Evolutionary conservation across 2,113 vertebrate genomes (phyloP).

Genomic region (Otis tarda): DNA sequence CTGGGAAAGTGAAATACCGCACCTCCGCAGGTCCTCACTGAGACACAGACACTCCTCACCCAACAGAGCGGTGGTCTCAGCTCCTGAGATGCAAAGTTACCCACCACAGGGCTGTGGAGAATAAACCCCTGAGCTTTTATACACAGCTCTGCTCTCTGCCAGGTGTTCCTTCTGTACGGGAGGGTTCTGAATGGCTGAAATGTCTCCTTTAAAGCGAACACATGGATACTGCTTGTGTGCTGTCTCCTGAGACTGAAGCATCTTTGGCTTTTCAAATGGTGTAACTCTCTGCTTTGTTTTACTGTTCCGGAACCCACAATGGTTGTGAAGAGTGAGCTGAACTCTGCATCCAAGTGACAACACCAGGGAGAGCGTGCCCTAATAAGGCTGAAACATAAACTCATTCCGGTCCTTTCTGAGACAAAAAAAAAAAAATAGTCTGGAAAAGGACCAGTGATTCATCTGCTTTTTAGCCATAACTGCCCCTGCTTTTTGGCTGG

Average conservation of each 20-base stretch:
- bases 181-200: neutral
- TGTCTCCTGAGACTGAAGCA: neutral
- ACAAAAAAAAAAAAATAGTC: neutral
- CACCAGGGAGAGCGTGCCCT: neutral
- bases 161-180: neutral
- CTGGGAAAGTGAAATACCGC: neutral
- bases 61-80: neutral
- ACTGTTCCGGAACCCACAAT: neutral
- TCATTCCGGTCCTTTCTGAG: neutral
- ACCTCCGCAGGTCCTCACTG: neutral
- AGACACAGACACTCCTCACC: neutral
- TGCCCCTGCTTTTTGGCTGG: neutral
- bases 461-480: neutral
- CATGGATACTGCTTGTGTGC: neutral
- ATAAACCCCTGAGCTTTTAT: neutral
- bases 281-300: neutral
- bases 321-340: neutral
- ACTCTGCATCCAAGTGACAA: neutral
- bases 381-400: neutral
- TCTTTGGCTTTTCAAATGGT: neutral
- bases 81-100: neutral
- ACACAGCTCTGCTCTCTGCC: neutral
- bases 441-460: neutral
- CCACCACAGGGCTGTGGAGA: neutral
- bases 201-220: neutral